Evolutionary conservation across 2,113 vertebrate species (phyloP).

Genomic region (Hymenochirus boettgeri): DNA sequence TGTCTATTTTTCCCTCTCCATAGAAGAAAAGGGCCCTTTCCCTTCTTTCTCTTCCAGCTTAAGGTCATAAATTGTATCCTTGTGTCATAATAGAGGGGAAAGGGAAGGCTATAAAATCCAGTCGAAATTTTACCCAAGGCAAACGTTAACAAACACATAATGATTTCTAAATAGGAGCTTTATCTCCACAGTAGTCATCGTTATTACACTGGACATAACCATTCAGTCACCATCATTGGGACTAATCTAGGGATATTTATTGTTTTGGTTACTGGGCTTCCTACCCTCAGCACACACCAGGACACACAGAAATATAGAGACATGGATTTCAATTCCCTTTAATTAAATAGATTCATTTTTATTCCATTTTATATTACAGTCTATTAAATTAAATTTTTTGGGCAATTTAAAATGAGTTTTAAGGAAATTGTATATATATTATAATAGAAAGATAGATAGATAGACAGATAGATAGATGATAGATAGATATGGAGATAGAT

Average conservation of each 20-base stretch:
- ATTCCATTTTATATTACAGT: too few relatives aligned
- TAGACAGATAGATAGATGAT: too few relatives aligned
- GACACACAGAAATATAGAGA: conserved; percentile 26
- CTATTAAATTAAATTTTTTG: too few relatives aligned
- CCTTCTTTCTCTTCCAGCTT: conserved; percentile 56
- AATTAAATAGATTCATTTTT: conserved; percentile 12
- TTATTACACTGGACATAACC: conserved; percentile 36
- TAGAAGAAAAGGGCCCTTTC: conserved; percentile 59
- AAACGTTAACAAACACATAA: conserved; percentile 61
- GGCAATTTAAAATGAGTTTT: too few relatives aligned
- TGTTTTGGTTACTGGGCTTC: conserved; percentile 24
- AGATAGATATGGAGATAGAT: too few relatives aligned
- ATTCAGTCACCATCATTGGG: conserved; percentile 34
- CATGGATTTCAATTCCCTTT: neutral
- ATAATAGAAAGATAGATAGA: too few relatives aligned
- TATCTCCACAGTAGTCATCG: conserved; percentile 32
- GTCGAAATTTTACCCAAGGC: conserved; percentile 66
- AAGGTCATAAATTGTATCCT: conserved; percentile 67
- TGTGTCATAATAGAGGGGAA: conserved; percentile 61
- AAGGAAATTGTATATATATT: too few relatives aligned
- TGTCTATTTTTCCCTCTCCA: conserved; percentile 55
- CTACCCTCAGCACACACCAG: conserved; percentile 15
- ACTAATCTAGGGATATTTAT: conserved; percentile 36
- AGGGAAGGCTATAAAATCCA: conserved; percentile 63
- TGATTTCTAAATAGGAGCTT: conserved; percentile 57